Base-by-base conservation (phyloP, 2,888 invertebrate species). In the Leucoptera coffeella region DNA sequence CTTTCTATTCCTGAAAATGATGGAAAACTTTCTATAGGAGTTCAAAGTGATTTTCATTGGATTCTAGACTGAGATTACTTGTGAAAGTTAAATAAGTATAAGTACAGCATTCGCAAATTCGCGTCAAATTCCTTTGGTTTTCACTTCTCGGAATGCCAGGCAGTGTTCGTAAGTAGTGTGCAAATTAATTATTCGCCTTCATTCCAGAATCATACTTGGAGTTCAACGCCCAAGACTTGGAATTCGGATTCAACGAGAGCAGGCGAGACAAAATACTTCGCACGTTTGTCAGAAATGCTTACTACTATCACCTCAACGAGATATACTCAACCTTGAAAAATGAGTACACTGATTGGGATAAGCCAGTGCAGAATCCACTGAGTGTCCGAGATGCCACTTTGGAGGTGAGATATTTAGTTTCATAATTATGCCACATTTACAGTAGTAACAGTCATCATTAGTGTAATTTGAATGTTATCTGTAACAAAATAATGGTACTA, bases 331-430 rank as follows among this genome's bases (percentile, higher is more conserved):
- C 94, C 28, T 74, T 95, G 41, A 74, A 85, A 59, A 94, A 95
- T 56, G 93, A 95, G 59, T 96, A 96, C 62, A 94, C 93, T 31
- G 93, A 95, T 58, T 95, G 95, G 94, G 91, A 88, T 57, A 79
- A 83, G 41, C 85, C 88, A 2, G 83, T 88, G 38, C 84, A 89
- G 44, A 88, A 87, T 55, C 87, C 90, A 35, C 74, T 85, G 47
- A 85, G 84, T 51, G 88, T 89, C 36, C 81, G 88, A 43, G 93
- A 85, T 52, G 88, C 82, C 28, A 82, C 90, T 12, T 71, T 92
- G 33, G 86, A 88, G 53, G 72, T 71, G 47, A 47, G 37, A 33
- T 24, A 20, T 29, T n/a, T n/a, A n/a, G n/a, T n/a, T n/a, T n/a
- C n/a, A n/a, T n/a, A n/a, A n/a, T n/a, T n/a, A n/a, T n/a, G n/a